Base-by-base conservation (phyloP, 53 echinoderm and acorn worm species). In the Echinarachnius parma region DNA sequence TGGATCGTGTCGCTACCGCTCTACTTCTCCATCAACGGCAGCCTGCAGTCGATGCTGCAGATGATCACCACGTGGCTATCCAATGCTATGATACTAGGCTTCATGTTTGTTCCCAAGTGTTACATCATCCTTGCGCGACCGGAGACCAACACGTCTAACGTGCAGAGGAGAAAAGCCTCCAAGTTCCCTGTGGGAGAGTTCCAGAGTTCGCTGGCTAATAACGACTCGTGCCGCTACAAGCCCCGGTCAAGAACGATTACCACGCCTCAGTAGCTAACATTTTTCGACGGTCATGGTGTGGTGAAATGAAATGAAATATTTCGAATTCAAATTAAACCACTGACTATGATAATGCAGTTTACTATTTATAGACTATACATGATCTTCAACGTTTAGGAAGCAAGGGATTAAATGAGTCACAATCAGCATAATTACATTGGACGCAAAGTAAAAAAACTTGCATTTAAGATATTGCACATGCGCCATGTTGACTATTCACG, bases 1-100 rank as follows among this genome's bases (percentile, higher is more conserved):
- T 91, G 86, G 83, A 79, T 91, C 79, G 86, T 91, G 4, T 91
- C 86, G 19, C 53, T 91, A 13, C 86, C 91, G 21, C 80, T 80
- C 8, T 86, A 91, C 62, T 83, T 91, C 49, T 78, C 79, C 24
- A 83, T 86, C 14, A 86, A 76, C 9, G 91, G 91, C 3, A 81
- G 78, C 52, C 78, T 89, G 1, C 85, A 89, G 32, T 77, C 89
- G 15, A 24, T 89, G 33, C 34, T 88, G 76, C 83, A 83, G 60
- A 75, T 88, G 66, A 76, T 88, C 18, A 84, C 80, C 32, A 81
- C 83, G 33, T 60, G 84, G 67, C 61, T 88, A 66, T 80, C 83
- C 21, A 80, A 80, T 61, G 78, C 76, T 37, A 71, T 88, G 75
- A 83, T 88, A 14, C 75, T 88, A 3, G 83, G 79, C 28, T 83